Conservation (phyloP, 1,140 invertebrate genomes). For the Nasonia longicornis region DNA sequence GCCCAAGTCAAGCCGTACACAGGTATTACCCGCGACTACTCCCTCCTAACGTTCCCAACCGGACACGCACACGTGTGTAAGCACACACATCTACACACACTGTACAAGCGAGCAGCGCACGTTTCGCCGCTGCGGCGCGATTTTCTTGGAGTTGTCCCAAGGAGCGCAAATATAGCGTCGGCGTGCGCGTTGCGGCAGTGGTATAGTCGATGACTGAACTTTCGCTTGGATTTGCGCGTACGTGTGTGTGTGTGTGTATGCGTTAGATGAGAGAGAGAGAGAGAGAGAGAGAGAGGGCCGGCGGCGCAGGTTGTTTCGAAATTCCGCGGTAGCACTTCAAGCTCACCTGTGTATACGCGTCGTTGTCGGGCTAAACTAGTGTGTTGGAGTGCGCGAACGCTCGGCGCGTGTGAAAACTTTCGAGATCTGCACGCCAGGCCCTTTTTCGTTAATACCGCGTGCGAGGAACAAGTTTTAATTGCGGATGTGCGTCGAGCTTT, state of each 20-base stretch:
- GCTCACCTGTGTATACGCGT: neutral
- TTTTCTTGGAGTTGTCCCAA: conserved; percentile 40
- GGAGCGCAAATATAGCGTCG: conserved; percentile 33
- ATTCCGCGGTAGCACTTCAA: conserved; percentile 26
- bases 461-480: no score
- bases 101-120: neutral
- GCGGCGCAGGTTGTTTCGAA: conserved; percentile 36
- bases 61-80: neutral
- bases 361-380: neutral
- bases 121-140: neutral
- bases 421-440: neutral
- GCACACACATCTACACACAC: neutral
- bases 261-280: neutral
- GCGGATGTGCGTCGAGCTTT: no score
- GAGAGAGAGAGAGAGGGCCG: neutral
- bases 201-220: conserved; percentile 35
- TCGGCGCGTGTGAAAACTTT: neutral
- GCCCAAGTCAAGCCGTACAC: no score
- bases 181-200: neutral
- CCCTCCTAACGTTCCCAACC: no score
- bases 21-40: no score
- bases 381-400: neutral
- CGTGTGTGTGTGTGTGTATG: neutral
- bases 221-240: conserved; percentile 16
- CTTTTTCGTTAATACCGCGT: neutral